These are phyloP conservation scores for Lepidotrigona ventralis DNA, from an alignment of 1,140 invertebrate species.

Conservation along the genomic window DNA sequence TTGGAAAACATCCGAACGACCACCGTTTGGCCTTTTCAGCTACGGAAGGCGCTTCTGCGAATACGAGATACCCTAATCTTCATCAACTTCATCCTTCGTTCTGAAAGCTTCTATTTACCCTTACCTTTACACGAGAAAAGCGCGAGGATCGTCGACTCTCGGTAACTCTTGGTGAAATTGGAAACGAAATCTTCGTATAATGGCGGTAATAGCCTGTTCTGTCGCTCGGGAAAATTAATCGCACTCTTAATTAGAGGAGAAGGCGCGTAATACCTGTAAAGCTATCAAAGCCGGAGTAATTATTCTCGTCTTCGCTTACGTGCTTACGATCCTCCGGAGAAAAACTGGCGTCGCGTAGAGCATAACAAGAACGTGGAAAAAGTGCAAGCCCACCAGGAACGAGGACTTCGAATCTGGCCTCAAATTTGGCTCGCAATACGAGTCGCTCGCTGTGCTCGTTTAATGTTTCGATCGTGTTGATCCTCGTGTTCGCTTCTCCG, in stretches of 20 bases:
- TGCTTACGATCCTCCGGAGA: neutral
- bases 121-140: neutral
- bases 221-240: neutral
- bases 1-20: neutral
- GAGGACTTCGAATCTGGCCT: neutral
- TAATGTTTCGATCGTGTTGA: conserved; percentile 7
- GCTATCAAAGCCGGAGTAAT: neutral
- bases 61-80: neutral
- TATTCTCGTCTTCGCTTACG: neutral
- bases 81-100: too few relatives aligned
- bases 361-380: neutral
- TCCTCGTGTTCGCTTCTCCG: too few relatives aligned
- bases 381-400: too few relatives aligned
- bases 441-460: neutral
- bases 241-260: neutral
- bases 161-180: neutral
- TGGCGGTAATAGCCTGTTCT: neutral
- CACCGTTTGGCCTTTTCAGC: too few relatives aligned
- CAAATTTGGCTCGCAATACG: neutral
- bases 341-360: neutral
- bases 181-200: neutral
- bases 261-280: neutral
- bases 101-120: neutral
- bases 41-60: neutral
- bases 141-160: neutral